These are phyloP conservation scores for Myotis myotis DNA, from an alignment of 2,797 vertebrate species.

Conservation along the genomic window DNA sequence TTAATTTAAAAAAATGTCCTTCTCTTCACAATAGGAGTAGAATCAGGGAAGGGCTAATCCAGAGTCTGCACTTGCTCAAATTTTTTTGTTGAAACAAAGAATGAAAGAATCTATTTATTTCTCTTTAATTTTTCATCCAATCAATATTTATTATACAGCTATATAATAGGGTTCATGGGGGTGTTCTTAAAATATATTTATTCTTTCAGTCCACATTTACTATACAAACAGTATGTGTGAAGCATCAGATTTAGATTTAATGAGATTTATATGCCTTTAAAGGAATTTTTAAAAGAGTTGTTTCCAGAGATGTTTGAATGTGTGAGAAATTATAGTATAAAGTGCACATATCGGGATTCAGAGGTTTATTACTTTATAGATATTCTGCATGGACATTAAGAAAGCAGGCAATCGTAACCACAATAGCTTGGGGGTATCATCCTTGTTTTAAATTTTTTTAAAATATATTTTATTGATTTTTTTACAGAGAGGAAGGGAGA, in stretches of 20 bases:
- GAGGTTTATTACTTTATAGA: neutral
- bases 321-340: neutral
- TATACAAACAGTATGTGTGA: neutral
- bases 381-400: neutral
- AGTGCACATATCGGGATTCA: neutral
- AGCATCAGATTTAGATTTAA: neutral
- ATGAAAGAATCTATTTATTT: neutral
- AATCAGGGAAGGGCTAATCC: neutral
- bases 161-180: neutral
- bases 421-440: neutral
- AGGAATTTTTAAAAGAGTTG: conserved; percentile 2
- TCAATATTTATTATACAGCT: neutral
- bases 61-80: neutral
- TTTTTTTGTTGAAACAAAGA: neutral
- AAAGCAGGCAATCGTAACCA: neutral
- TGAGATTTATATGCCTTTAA: neutral
- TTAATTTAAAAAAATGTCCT: neutral
- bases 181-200: conserved; percentile 1
- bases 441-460: neutral
- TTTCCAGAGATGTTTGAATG: neutral
- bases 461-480: too few species aligned
- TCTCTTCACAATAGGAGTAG: neutral
- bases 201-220: conserved; percentile 15
- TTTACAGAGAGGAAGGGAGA: too few species aligned
- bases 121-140: neutral